These are phyloP conservation scores for Drosophila subobscura DNA, from an alignment of 1,140 invertebrate species.

Conservation along the genomic window DNA sequence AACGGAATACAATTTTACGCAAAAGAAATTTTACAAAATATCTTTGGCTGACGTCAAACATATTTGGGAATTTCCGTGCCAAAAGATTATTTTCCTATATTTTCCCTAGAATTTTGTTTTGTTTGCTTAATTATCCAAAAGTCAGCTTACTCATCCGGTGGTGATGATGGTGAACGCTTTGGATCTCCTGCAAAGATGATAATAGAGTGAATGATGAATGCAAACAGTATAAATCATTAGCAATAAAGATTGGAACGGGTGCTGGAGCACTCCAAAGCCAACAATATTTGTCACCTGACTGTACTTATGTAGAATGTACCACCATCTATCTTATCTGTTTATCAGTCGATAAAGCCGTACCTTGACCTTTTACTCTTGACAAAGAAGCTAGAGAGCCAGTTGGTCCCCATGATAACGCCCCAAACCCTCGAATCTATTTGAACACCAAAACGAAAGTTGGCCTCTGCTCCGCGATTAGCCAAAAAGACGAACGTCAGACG, in stretches of 20 bases:
- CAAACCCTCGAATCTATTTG: constrained; percentile 14
- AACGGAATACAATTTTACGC: constrained; percentile 24
- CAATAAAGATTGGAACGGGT: too few relatives aligned
- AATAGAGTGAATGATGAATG: not conserved
- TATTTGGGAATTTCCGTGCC: constrained; percentile 67
- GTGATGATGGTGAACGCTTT: constrained; percentile 2
- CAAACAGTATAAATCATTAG: too few relatives aligned
- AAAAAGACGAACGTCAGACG: constrained; percentile 15
- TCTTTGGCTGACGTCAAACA: constrained; percentile 60
- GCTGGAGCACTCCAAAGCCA: too few relatives aligned
- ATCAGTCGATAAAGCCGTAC: constrained; percentile 31
- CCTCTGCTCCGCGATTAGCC: constrained; percentile 11
- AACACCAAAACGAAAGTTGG: constrained; percentile 1
- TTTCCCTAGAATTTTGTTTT: constrained; percentile 32
- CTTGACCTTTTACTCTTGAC: constrained; percentile 58
- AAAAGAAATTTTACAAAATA: constrained; percentile 35
- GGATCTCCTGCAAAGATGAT: constrained; percentile 8
- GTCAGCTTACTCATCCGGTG: constrained; percentile 51
- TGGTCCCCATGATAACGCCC: constrained; percentile 33
- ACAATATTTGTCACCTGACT: too few relatives aligned
- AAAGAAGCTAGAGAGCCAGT: constrained; percentile 12
- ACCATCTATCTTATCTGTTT: constrained; percentile 61
- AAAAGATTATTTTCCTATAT: constrained; percentile 43
- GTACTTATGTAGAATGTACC: constrained; percentile 1
- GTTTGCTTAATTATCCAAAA: constrained; percentile 22